Evolutionary conservation across 2,113 vertebrate genomes (phyloP).

Genomic region (Corvus cornix): DNA sequence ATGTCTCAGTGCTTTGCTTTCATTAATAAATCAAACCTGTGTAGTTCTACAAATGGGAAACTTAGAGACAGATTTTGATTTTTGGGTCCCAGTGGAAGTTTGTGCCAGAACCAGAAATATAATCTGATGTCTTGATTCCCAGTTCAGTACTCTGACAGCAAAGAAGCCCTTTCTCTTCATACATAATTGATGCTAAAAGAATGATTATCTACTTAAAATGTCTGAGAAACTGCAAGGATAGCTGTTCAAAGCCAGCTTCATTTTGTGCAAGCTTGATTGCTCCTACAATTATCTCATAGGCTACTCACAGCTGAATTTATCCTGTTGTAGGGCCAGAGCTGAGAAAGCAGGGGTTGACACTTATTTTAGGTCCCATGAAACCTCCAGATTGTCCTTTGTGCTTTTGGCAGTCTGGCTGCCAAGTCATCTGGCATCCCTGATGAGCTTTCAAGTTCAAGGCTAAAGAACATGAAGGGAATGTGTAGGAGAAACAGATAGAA

Average conservation of each 20-base stretch:
- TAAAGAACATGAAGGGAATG: not conserved
- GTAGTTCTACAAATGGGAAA: not conserved
- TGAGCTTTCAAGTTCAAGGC: not conserved
- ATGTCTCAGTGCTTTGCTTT: not conserved
- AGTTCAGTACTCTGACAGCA: not conserved
- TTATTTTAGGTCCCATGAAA: not conserved
- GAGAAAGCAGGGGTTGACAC: not conserved
- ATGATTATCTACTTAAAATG: not conserved
- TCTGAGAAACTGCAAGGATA: not conserved
- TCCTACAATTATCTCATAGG: not conserved
- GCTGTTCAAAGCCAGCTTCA: not conserved
- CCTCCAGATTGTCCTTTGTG: not conserved
- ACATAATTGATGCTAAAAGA: not conserved
- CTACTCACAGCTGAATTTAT: not conserved
- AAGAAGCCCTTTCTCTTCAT: not conserved
- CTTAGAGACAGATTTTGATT: not conserved
- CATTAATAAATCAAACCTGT: conserved; percentile 13
- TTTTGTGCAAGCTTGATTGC: not conserved
- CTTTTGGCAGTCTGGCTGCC: not conserved
- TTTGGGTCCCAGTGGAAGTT: not conserved
- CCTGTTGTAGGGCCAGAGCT: not conserved
- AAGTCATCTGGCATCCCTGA: not conserved
- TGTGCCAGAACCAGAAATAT: not conserved
- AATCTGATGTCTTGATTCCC: not conserved
- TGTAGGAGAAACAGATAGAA: not conserved